Evolutionary conservation across 2,888 invertebrate species (phyloP).

Genomic region (Euspilapteryx auroguttella): DNA sequence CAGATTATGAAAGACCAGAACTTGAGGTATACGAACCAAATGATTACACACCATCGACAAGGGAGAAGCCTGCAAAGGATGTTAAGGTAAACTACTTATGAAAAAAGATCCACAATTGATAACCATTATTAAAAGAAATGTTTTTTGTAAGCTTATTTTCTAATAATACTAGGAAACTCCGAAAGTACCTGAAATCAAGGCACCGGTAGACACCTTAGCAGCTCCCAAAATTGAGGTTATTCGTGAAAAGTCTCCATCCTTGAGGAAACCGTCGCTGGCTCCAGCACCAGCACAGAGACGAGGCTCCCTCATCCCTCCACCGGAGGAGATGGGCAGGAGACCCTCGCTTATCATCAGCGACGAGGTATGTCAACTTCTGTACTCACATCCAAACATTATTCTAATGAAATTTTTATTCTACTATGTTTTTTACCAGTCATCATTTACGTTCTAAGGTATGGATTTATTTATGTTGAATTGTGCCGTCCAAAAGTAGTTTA

Average conservation of each 20-base stretch:
- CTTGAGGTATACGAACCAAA: conserved; percentile 69
- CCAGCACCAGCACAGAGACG: conserved; percentile 61
- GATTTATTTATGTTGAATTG: conserved; percentile 20
- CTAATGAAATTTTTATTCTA: background rate
- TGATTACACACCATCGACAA: conserved; percentile 49
- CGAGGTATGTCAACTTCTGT: conserved; percentile 89
- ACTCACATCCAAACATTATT: background rate
- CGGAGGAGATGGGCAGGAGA: conserved; percentile 83
- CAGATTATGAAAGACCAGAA: conserved; percentile 76
- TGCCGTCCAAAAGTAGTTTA: conserved; percentile 24
- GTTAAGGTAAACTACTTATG: too few species aligned
- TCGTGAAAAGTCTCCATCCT: conserved; percentile 73
- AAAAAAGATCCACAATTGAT: too few species aligned
- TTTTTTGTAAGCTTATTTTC: too few species aligned
- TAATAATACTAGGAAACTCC: too few species aligned
- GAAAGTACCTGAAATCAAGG: conserved; percentile 71
- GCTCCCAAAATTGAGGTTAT: conserved; percentile 88
- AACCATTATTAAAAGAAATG: too few species aligned
- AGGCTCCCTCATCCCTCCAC: conserved; percentile 88
- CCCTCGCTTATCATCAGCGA: conserved; percentile 92
- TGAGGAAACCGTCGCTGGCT: conserved; percentile 74
- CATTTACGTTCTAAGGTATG: too few species aligned
- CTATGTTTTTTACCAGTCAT: too few species aligned
- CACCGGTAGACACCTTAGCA: conserved; percentile 58
- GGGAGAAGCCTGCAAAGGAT: conserved; percentile 49